Evolutionary conservation across 2,888 invertebrate species (phyloP).

Genomic region (Chalcosyrphus nemorum): DNA sequence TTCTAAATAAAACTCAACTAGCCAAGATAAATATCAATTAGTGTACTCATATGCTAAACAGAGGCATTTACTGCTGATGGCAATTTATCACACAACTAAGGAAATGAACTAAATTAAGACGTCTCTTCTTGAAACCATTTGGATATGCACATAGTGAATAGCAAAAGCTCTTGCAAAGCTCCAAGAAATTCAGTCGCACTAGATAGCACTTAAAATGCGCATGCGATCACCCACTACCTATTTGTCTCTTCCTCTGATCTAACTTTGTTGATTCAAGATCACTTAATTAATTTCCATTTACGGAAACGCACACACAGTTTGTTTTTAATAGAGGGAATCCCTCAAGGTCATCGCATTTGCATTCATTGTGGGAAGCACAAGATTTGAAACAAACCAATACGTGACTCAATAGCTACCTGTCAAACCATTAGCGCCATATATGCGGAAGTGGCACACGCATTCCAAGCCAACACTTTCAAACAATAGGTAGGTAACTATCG

Average conservation of each 20-base stretch:
- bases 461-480: background rate
- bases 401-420: slow-evolving; percentile 54
- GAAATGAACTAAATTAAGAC: too few species aligned
- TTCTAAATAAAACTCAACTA: too few species aligned
- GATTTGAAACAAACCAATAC: slow-evolving; percentile 26
- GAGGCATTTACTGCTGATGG: too few species aligned
- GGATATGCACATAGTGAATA: too few species aligned
- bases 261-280: background rate
- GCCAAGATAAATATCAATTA: too few species aligned
- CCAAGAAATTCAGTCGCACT: background rate
- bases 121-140: too few species aligned
- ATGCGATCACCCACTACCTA: background rate
- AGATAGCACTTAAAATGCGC: background rate
- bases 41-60: too few species aligned
- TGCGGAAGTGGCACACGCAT: slow-evolving; percentile 30
- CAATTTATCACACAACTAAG: too few species aligned
- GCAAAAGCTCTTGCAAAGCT: background rate
- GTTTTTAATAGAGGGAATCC: slow-evolving; percentile 61
- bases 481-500: too few species aligned
- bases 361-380: slow-evolving; percentile 22
- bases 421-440: background rate
- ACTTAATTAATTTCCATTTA: background rate
- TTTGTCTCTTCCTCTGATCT: background rate
- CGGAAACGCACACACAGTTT: background rate
- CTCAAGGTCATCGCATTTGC: slow-evolving; percentile 55